Percentiles rank a stretch among this genome's conserved stretches.
These are phyloP conservation scores for Acinonyx jubatus DNA, from an alignment of 2,113 vertebrate genomes.

Conservation along the genomic window DNA sequence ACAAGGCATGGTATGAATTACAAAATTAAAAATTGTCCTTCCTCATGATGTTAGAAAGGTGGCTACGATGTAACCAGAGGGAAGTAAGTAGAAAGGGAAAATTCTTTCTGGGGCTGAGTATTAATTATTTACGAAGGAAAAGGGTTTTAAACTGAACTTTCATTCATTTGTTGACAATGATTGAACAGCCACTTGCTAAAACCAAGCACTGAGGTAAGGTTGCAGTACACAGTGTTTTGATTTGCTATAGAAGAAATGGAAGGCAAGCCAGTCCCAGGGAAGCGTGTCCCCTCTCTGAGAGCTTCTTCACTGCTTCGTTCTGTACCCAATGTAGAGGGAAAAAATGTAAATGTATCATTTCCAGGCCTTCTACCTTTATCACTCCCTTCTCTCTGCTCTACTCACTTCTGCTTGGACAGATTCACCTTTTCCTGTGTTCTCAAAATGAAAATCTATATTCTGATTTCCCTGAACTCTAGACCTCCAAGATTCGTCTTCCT, in stretches of 20 bases:
- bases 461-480: not conserved
- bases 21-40: not conserved
- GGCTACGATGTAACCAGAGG: not conserved
- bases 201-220: not conserved
- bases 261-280: not conserved
- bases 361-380: not conserved
- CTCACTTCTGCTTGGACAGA: not conserved
- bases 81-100: not conserved
- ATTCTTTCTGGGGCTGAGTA: not conserved
- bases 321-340: not conserved
- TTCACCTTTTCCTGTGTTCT: not conserved
- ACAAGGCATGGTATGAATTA: not conserved
- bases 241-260: not conserved
- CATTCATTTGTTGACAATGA: not conserved
- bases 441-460: not conserved
- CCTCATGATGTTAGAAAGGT: not conserved
- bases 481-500: not conserved
- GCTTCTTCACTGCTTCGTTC: not conserved
- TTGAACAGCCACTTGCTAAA: not conserved
- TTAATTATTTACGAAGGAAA: not conserved
- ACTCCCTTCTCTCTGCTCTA: not conserved
- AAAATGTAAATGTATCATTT: not conserved
- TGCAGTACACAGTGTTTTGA: not conserved
- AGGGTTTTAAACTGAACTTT: not conserved
- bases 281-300: fast-evolving